Conservation (phyloP, 2,888 invertebrate species). For the Volucella bombylans region DNA sequence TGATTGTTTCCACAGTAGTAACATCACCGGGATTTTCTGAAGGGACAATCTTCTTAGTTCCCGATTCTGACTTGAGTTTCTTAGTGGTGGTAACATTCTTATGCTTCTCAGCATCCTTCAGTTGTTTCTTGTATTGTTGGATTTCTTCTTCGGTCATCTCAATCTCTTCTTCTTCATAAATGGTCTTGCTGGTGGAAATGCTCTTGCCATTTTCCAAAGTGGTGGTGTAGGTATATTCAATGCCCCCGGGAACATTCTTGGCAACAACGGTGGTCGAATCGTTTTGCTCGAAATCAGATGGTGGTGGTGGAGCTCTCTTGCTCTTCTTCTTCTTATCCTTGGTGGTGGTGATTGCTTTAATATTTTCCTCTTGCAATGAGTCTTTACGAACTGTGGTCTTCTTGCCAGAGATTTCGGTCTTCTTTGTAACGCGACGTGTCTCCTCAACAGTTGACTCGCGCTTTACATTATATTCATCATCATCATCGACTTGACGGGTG, state of each 20-base stretch:
- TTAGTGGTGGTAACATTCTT: conserved; percentile 81
- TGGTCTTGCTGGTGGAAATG: conserved; percentile 81
- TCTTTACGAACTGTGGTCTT: conserved; percentile 80
- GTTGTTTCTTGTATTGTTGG: conserved; percentile 79
- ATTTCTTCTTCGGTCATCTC: conserved; percentile 82
- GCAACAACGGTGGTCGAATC: conserved; percentile 79
- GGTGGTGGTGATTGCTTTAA: conserved; percentile 76
- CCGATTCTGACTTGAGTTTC: conserved; percentile 80
- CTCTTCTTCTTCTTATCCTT: conserved; percentile 78
- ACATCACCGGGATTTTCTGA: conserved; percentile 82
- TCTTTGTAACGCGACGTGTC: conserved; percentile 79
- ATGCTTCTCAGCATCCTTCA: conserved; percentile 82
- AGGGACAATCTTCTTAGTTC: conserved; percentile 81
- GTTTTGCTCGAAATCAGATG: conserved; percentile 80
- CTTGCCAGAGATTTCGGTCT: conserved; percentile 79
- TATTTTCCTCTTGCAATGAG: conserved; percentile 80
- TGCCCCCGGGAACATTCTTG: conserved; percentile 80
- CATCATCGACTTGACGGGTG: conserved; percentile 61
- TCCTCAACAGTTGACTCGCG: conserved; percentile 80
- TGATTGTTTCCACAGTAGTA: conserved; percentile 82
- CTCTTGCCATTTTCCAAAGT: conserved; percentile 80
- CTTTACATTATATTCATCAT: conserved; percentile 75
- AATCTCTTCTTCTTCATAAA: conserved; percentile 81
- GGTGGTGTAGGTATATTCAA: conserved; percentile 81
- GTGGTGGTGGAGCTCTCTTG: conserved; percentile 80